Percentiles rank a stretch among this genome's conserved stretches.
Conservation (phyloP, 2,113 vertebrate genomes). For the Emydura subglobosa region DNA sequence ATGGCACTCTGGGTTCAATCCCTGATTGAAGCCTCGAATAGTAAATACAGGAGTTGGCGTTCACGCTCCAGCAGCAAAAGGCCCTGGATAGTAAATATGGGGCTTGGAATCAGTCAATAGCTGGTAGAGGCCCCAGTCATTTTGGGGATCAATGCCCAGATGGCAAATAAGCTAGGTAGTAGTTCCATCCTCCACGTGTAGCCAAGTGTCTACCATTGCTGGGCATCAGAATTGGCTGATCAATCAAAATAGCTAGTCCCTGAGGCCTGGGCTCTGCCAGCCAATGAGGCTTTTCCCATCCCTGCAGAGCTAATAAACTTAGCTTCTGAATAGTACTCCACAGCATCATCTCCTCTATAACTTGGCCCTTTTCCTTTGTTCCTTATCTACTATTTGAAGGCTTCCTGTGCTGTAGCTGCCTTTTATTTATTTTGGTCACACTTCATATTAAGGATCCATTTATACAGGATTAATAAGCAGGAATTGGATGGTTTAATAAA, state of each 20-base stretch:
- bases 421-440: background rate
- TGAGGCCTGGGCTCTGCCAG: background rate
- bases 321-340: slow-evolving; percentile 20
- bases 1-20: slow-evolving; percentile 9
- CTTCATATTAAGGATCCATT: slow-evolving; percentile 23
- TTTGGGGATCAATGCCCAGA: background rate
- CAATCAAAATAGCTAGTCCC: background rate
- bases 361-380: background rate
- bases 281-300: background rate
- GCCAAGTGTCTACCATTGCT: background rate
- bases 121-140: rapidly evolving
- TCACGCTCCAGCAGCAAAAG: background rate
- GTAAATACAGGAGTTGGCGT: background rate
- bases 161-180: background rate
- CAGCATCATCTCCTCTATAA: slow-evolving; percentile 9
- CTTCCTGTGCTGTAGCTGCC: background rate
- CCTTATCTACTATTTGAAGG: background rate
- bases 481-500: slow-evolving; percentile 2
- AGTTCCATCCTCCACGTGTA: background rate
- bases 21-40: background rate
- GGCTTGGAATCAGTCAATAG: background rate
- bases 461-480: background rate
- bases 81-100: background rate
- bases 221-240: background rate
- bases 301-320: background rate